Evolutionary conservation across 2,888 invertebrate species (phyloP).

Genomic region (Altica lythri): DNA sequence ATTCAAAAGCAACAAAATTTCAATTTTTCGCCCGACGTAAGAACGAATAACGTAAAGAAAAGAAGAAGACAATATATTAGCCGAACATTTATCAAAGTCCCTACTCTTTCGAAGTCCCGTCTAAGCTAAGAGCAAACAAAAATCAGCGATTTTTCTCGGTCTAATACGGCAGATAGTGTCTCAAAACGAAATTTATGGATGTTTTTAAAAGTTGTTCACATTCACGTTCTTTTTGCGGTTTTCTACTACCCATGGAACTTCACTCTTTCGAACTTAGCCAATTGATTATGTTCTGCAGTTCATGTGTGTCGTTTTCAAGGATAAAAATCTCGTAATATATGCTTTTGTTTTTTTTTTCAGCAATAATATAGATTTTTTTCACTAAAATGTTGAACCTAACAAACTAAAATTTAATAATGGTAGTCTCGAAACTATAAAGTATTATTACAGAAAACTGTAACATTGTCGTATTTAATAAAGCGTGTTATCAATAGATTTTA

Average conservation of each 20-base stretch:
- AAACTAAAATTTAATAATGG: too few relatives aligned
- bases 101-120: conserved; percentile 11
- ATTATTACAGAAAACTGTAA: too few relatives aligned
- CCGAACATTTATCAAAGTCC: conserved; percentile 22
- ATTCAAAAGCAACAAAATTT: conserved; percentile 8
- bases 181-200: conserved; percentile 32
- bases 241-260: conserved; percentile 21
- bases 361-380: too few relatives aligned
- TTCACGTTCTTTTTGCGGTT: too few relatives aligned
- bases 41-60: conserved; percentile 7
- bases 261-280: conserved; percentile 13
- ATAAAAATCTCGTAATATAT: neutral
- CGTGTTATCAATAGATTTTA: too few relatives aligned
- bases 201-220: conserved; percentile 29
- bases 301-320: conserved; percentile 9
- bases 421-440: too few relatives aligned
- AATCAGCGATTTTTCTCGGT: conserved; percentile 36
- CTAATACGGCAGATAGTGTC: conserved; percentile 34
- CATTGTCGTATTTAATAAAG: too few relatives aligned
- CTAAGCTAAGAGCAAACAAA: conserved; percentile 30
- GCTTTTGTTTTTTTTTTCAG: too few relatives aligned
- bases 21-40: conserved; percentile 8
- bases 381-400: too few relatives aligned
- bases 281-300: conserved; percentile 21
- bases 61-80: conserved; percentile 23